Evolutionary conservation across 2,797 vertebrate genomes (phyloP), one percentile per base, ranked within the genome.

Genomic region (Poeciliopsis presidionis): DNA sequence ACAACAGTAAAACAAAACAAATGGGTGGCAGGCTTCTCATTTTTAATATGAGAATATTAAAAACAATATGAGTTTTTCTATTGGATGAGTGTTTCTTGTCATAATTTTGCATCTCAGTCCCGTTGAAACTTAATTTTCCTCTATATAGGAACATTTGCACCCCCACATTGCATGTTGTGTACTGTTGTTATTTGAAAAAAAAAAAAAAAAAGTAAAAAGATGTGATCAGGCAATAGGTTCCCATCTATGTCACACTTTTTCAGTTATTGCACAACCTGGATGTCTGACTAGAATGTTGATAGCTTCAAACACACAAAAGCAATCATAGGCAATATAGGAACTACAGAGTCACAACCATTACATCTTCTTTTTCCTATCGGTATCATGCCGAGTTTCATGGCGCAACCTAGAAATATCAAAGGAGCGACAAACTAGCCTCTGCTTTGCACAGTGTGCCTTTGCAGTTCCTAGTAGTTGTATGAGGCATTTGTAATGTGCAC

Each of bases 81-180:
- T 88, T 73, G 75, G 77, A 87, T 73, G 83, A 89, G 83, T 87
- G 86, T 83, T 79, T 85, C 55, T 55, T 71, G 74, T 87, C 85
- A 81, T 70, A 78, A 89, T 91, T 90, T 73, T 79, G 51, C 81
- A 72, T 76, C 78, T 78, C 81, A 85, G 87, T 67, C 45, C 55
- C 1, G 74, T 80, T 88, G 76, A 85, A 91, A 89, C 81, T 85
- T 75, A 86, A 87, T 91, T 91, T 88, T 76, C 88, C 73, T 80
- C 77, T 43, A 46, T 88, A 82, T 71, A 86, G 61, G 71, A 80
- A 59, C 74, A 70, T 81, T 75, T 81, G 75, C 33, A 45, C 65
- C 81, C 67, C 47, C 72, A 46, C 41, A 70, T 70, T 77, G 77
- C 59, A 63, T 84, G 83, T 76, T 72, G 65, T 53, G 63, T 79